A percentile compares a stretch with the other conserved stretches of the same genome.
Conservation (phyloP, 2,888 invertebrate genomes). For the Synergus umbraculus region DNA sequence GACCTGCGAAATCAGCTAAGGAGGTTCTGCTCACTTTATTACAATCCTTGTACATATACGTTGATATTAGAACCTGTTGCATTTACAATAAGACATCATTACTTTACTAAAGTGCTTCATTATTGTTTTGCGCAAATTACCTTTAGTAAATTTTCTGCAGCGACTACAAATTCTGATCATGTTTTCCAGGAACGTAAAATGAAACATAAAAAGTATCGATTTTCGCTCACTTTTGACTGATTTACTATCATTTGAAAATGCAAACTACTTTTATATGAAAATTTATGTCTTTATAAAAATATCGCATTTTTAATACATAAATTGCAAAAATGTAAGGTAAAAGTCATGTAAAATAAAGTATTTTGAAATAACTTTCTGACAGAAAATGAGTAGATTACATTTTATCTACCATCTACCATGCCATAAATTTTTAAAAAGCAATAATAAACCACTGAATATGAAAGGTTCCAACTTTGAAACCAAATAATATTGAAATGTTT, state of each 20-base stretch:
- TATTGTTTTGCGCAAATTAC: not conserved
- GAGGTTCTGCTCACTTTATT: not conserved
- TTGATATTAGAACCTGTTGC: not conserved
- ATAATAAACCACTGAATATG: too few relatives aligned
- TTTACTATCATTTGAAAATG: not conserved
- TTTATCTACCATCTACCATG: too few relatives aligned
- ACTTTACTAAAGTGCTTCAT: too few relatives aligned
- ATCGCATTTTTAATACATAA: not conserved
- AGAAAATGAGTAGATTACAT: too few relatives aligned
- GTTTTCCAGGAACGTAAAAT: not conserved
- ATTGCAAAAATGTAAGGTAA: too few relatives aligned
- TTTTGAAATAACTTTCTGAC: too few relatives aligned
- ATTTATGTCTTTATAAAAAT: not conserved
- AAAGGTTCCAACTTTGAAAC: too few relatives aligned
- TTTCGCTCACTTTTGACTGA: not conserved
- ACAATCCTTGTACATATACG: not conserved
- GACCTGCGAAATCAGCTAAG: not conserved
- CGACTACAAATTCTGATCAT: not conserved
- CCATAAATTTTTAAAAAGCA: too few relatives aligned
- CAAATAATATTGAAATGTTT: too few relatives aligned
- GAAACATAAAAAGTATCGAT: not conserved
- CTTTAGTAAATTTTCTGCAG: not conserved
- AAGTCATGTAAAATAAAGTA: too few relatives aligned
- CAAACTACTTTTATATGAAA: not conserved
- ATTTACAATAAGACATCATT: not conserved